Percentiles rank a stretch among this genome's conserved stretches.
Conservation (phyloP, 2,113 vertebrate genomes). For the Microtus richardsoni region DNA sequence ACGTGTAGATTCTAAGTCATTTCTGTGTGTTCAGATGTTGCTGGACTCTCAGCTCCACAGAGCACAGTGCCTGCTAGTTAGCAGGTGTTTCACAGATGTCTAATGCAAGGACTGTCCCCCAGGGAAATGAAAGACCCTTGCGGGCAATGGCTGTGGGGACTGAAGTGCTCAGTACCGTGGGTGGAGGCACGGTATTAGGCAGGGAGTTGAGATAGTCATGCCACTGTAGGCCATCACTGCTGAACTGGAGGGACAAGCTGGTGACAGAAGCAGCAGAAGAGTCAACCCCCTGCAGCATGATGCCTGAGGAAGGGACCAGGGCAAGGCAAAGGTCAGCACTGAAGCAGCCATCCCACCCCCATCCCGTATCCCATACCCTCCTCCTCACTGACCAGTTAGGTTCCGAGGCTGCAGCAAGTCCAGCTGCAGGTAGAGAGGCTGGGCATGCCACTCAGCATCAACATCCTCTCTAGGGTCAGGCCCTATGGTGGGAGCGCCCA, state of each 20-base stretch:
- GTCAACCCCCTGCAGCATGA: constrained; percentile 88
- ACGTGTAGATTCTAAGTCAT: not conserved
- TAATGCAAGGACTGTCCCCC: not conserved
- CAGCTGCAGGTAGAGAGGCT: constrained; percentile 86
- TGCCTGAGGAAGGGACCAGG: constrained; percentile 81
- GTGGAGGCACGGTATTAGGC: constrained; percentile 73
- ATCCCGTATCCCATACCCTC: too few species aligned
- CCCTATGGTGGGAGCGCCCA: constrained; percentile 68
- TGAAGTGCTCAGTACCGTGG: constrained; percentile 83
- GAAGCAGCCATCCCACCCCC: rapidly evolving
- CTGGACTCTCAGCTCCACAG: not conserved
- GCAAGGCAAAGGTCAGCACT: not conserved
- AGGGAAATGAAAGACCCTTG: not conserved
- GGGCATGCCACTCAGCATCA: constrained; percentile 79
- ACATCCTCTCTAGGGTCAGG: constrained; percentile 82
- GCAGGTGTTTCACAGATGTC: not conserved
- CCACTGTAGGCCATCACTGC: constrained; percentile 88
- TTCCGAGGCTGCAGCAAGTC: constrained; percentile 87
- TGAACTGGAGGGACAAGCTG: constrained; percentile 92
- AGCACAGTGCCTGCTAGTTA: not conserved
- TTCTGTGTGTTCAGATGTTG: rapidly evolving
- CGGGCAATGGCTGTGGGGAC: not conserved
- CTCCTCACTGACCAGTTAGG: constrained; percentile 88
- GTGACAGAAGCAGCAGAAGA: constrained; percentile 84
- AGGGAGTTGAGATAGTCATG: constrained; percentile 85